Conservation (phyloP, 2,113 vertebrate species). For the Chaetura pelagica region DNA sequence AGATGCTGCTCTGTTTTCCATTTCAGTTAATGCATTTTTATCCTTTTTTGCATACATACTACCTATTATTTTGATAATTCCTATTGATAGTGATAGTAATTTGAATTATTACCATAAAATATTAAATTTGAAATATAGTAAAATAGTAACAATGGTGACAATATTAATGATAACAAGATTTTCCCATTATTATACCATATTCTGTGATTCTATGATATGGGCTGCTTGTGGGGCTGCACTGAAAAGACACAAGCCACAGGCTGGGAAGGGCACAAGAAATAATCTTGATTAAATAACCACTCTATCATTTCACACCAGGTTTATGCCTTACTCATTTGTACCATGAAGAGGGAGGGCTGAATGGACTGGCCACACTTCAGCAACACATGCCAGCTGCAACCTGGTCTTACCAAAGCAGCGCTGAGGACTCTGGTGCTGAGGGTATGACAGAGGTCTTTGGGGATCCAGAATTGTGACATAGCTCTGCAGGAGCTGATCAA, state of each 20-base stretch:
- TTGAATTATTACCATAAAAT: not conserved
- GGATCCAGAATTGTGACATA: not conserved
- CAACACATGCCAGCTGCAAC: not conserved
- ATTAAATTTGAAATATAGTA: not conserved
- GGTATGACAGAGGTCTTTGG: not conserved
- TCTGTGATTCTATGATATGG: not conserved
- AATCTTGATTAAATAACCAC: not conserved
- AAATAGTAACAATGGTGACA: not conserved
- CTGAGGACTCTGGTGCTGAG: not conserved
- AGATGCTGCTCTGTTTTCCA: not conserved
- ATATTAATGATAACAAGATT: not conserved
- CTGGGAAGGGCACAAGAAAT: not conserved
- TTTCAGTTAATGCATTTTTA: not conserved
- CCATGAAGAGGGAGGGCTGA: not conserved
- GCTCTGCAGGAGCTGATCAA: not conserved
- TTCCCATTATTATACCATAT: not conserved
- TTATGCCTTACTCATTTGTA: not conserved
- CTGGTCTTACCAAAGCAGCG: accelerated
- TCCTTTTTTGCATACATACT: not conserved
- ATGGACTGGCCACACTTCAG: not conserved
- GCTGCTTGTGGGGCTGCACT: not conserved
- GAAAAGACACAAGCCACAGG: accelerated
- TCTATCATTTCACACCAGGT: not conserved
- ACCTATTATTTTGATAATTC: not conserved
- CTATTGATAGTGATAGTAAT: not conserved